Percentiles rank a stretch among this genome's conserved stretches.
Conservation (phyloP, 2,888 invertebrate species). For the Philaethria dido region DNA sequence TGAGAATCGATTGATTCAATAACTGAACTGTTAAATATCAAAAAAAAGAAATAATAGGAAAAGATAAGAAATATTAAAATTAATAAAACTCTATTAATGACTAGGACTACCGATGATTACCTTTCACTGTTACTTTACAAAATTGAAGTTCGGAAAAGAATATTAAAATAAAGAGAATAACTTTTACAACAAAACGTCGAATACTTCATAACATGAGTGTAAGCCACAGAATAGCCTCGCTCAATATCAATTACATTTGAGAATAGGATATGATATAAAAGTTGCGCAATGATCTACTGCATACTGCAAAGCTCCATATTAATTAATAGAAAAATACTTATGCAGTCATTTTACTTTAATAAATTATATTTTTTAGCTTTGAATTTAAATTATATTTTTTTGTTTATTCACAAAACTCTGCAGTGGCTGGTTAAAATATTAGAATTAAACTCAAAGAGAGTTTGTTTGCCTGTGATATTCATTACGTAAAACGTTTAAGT, state of each 20-base stretch:
- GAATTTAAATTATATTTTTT: not conserved
- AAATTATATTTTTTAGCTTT: constrained; percentile 5
- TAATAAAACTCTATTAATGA: no score
- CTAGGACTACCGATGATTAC: no score
- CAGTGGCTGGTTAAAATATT: constrained; percentile 2
- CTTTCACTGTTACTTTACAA: no score
- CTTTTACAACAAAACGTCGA: not conserved
- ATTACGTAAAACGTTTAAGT: not conserved
- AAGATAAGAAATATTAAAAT: no score
- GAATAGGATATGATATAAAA: not conserved
- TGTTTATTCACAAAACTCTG: not conserved
- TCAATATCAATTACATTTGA: constrained; percentile 17
- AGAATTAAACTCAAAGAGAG: not conserved
- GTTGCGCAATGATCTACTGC: constrained; percentile 22
- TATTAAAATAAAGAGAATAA: not conserved
- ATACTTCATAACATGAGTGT: not conserved
- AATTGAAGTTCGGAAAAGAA: no score
- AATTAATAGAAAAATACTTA: constrained; percentile 3
- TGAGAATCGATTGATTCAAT: no score
- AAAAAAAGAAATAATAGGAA: no score
- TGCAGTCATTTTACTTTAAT: not conserved
- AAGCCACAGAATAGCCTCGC: constrained; percentile 2
- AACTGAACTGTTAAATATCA: no score
- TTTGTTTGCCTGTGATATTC: not conserved
- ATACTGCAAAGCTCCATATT: constrained; percentile 15